Base-by-base conservation (phyloP, 2,888 invertebrate species). In the Automeris io region DNA sequence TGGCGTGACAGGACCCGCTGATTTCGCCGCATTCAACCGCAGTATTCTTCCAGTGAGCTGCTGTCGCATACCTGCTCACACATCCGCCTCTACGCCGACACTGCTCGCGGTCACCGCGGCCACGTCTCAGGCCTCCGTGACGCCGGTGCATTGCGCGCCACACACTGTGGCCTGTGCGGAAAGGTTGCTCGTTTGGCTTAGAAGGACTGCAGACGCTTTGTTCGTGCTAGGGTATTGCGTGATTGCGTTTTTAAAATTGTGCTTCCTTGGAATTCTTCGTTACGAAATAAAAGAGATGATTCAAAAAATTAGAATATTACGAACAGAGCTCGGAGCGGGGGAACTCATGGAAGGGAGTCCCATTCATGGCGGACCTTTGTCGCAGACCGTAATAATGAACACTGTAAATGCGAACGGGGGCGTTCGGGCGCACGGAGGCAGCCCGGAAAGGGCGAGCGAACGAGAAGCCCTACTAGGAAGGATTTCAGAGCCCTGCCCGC, bases 221-320 rank as follows among this genome's bases (percentile, higher is more conserved):
- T 94, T 93, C 67, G 91, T 94, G 42, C 77, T 95, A 56, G 95
- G 95, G 41, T 95, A 94, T 76, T 95, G 95, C 83, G 95, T 95
- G 47, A 92, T 95, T 60, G 93, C 95, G 60, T 95, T 95, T 86
- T 89, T 95, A 57, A 95, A 95, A 82, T 88, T 95, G 77, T 94
- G 95, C 88, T 95, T 95, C 89, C 91, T 95, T 49, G 95, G 94
- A 45, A 94, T 95, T 57, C 88, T 95, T 57, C 90, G 94, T 43
- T 94, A 94, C 86, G 95, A 95, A 87, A 95, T 95, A 66, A 90
- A 93, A 52, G 95, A 95, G 78, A 95, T 95, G 95, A 95, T 95
- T 66, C 94, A 95, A 74, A 95, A 95, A 86, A 95, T 95, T 70
- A 91, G 92, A 63, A 90, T 95, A 69, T 86, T 95, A 46, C 90